Base-by-base conservation (phyloP, 2,113 vertebrate genomes). In the Quiscalus mexicanus region DNA sequence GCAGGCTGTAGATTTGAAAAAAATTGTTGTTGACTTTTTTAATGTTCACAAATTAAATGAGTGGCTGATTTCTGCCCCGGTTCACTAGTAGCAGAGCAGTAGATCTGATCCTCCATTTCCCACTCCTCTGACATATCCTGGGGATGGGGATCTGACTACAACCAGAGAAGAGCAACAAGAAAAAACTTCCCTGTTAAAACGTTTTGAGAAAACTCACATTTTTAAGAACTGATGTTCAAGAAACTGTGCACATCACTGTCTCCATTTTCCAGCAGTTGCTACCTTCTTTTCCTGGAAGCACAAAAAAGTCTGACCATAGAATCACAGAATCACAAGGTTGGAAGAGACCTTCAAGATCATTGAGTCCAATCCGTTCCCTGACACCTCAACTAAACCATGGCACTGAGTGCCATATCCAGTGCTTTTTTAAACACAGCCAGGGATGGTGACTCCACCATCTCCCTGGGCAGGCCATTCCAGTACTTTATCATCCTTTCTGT, bases 1-100 rank as follows among this genome's bases (percentile, higher is more conserved):
- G 37, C 69, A 97, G 45, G 30, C 93, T 89, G 88, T 87, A 93
- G 41, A 94, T 93, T 95, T 96, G 56, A 75, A 75, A 65, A 75
- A 65, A 70, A 37, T 23, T 64, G 81, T 69, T 94, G 82, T 39
- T 90, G 75, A 73, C 35, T 90, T 95, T 95, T 95, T 82, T 35
- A 78, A 37, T 84, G 37, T 92, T 92, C 56, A 75, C 60, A 94
- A 55, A 86, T 93, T 89, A 74, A 81, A 24, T 65, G 4, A 71
- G 31, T 60, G 30, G 23, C 31, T 75, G 27, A 84, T 93, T 93
- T 92, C 60, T 75, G 22, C 42, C 35, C 35, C 3, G 33, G 55
- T 41, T 90, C 47, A 52, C 44, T 52, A 53, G 20, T 41, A 86
- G 41, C 28, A 94, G 22, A 84, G 6, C 5, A 39, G 22, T 14